Conservation (phyloP, 2,113 vertebrate genomes). For the Forbesichthys papilliferus region DNA sequence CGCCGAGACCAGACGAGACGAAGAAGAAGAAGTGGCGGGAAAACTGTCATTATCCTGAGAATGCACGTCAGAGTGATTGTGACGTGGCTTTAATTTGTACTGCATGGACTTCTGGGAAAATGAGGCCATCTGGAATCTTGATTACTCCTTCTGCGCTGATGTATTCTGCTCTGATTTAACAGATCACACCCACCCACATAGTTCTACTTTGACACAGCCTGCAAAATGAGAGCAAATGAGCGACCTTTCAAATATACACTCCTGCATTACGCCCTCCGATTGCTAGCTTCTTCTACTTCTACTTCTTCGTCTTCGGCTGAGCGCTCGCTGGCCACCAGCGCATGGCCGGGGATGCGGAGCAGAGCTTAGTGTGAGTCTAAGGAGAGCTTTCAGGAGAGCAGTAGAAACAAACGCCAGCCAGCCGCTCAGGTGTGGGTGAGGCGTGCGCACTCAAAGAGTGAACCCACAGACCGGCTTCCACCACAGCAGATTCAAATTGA, state of each 20-base stretch:
- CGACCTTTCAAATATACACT: no score
- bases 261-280: no score
- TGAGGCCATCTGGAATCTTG: conserved; percentile 8
- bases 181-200: conserved; percentile 40
- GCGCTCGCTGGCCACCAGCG: no score
- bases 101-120: conserved; percentile 5
- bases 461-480: no score
- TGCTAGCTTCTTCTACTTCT: conserved; percentile 7
- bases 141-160: conserved; percentile 40
- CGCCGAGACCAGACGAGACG: conserved; percentile 58
- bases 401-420: no score
- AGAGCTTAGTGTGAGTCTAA: no score
- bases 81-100: conserved; percentile 62
- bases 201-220: conserved; percentile 23
- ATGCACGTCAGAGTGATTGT: conserved; percentile 62
- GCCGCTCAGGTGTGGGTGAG: no score
- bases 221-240: background rate
- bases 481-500: no score
- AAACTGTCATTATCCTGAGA: conserved; percentile 60
- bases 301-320: no score
- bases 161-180: conserved; percentile 48
- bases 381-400: no score
- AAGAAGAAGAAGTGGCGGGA: conserved; percentile 7
- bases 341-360: no score
- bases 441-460: no score